A percentile compares a stretch with the other conserved stretches of the same genome.
Evolutionary conservation across 2,888 invertebrate genomes (phyloP).

Genomic region (Eilema sororculum): DNA sequence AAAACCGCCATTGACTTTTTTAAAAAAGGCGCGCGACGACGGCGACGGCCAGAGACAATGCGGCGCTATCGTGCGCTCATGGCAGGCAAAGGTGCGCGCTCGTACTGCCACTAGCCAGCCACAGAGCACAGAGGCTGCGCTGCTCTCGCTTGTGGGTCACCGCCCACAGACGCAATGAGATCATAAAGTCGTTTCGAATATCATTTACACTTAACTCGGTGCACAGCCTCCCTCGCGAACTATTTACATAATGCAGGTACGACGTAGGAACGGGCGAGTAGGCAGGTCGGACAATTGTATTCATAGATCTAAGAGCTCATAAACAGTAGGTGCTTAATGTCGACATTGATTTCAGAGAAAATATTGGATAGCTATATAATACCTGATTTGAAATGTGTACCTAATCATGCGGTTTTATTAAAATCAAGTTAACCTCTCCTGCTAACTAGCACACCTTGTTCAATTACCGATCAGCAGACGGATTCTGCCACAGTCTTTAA

Average conservation of each 20-base stretch:
- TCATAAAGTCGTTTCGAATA: slow-evolving; percentile 77
- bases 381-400: too few relatives aligned
- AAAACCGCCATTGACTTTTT: slow-evolving; percentile 17
- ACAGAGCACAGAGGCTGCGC: slow-evolving; percentile 54
- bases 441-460: too few relatives aligned
- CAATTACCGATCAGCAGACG: too few relatives aligned
- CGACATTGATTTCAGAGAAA: not conserved
- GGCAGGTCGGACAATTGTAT: slow-evolving; percentile 17
- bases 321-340: slow-evolving; percentile 3
- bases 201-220: slow-evolving; percentile 75
- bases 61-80: slow-evolving; percentile 34
- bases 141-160: slow-evolving; percentile 71
- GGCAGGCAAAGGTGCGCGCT: slow-evolving; percentile 63
- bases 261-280: slow-evolving; percentile 49
- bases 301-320: slow-evolving; percentile 15
- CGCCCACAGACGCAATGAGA: slow-evolving; percentile 82
- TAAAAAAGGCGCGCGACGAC: slow-evolving; percentile 46
- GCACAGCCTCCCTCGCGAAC: slow-evolving; percentile 34
- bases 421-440: too few relatives aligned
- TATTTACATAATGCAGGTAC: slow-evolving; percentile 47
- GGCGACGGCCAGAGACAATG: slow-evolving; percentile 48
- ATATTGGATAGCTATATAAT: not conserved
- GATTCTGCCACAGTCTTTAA: too few relatives aligned
- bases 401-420: too few relatives aligned
- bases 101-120: slow-evolving; percentile 60